Percentiles rank a stretch among this genome's conserved stretches.
Evolutionary conservation across 2,113 vertebrate species (phyloP).

Genomic region (Charadrius vociferus): DNA sequence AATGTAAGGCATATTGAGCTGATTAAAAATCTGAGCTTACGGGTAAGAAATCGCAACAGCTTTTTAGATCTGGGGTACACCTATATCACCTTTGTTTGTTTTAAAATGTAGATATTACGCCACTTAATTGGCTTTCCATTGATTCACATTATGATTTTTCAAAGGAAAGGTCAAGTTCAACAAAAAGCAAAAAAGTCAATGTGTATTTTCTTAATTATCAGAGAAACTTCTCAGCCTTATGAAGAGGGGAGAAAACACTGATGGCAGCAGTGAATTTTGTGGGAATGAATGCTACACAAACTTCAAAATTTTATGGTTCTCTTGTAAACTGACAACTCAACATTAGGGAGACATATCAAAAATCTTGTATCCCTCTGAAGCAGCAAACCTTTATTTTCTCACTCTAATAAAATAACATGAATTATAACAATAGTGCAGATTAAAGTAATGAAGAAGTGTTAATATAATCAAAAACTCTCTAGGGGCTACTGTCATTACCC

Average conservation of each 20-base stretch:
- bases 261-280: not conserved
- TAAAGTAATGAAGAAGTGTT: not conserved
- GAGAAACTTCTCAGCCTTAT: not conserved
- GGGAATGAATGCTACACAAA: not conserved
- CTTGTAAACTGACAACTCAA: not conserved
- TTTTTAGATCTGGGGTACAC: not conserved
- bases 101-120: not conserved
- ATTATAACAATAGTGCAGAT: not conserved
- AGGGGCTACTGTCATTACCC: conserved; percentile 18
- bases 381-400: not conserved
- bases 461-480: conserved; percentile 47
- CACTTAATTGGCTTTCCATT: not conserved
- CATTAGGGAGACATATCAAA: not conserved
- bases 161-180: not conserved
- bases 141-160: not conserved
- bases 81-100: not conserved
- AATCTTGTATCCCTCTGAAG: not conserved
- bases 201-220: not conserved
- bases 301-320: not conserved
- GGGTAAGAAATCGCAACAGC: not conserved
- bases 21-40: not conserved
- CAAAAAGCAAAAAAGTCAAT: not conserved
- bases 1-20: not conserved
- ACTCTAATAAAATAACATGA: not conserved
- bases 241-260: not conserved